Conservation (phyloP, 1,140 invertebrate species). For the Brachionus asplanchnoidis region DNA sequence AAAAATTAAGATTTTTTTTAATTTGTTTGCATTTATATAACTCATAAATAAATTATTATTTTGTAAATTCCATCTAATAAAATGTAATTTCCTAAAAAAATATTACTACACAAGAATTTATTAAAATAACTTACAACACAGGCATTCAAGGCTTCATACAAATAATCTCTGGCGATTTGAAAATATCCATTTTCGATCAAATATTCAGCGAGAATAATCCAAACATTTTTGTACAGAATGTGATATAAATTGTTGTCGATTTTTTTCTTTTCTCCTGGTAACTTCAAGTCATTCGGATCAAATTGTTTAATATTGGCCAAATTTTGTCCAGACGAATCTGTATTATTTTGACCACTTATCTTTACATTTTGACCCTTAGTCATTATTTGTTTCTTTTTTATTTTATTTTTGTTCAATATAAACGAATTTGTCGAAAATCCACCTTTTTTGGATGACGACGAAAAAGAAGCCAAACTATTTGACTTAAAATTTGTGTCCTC, state of each 20-base stretch:
- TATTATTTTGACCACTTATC: neutral
- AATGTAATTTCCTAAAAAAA: no score
- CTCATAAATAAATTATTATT: no score
- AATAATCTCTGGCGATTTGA: constrained; percentile 35
- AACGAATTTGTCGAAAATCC: constrained; percentile 8
- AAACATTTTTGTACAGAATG: constrained; percentile 17
- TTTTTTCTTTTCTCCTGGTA: constrained; percentile 22
- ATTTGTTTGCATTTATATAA: no score
- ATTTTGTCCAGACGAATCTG: neutral
- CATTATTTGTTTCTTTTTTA: neutral
- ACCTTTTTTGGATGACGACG: neutral
- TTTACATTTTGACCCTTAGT: constrained; percentile 7
- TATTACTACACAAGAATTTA: no score
- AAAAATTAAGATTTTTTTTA: no score
- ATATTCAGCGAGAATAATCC: constrained; percentile 21
- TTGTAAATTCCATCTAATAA: no score
- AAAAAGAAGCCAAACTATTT: constrained; percentile 11
- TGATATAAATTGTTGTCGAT: neutral
- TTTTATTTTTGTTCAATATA: neutral
- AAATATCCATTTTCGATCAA: constrained; percentile 15
- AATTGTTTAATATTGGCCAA: neutral
- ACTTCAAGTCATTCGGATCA: neutral
- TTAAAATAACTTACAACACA: neutral
- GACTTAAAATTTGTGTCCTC: neutral
- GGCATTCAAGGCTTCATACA: constrained; percentile 3